Percentiles rank a stretch among this genome's conserved stretches.
These are phyloP conservation scores for Echiichthys vipera DNA, from an alignment of 2,797 vertebrate genomes.

Conservation along the genomic window DNA sequence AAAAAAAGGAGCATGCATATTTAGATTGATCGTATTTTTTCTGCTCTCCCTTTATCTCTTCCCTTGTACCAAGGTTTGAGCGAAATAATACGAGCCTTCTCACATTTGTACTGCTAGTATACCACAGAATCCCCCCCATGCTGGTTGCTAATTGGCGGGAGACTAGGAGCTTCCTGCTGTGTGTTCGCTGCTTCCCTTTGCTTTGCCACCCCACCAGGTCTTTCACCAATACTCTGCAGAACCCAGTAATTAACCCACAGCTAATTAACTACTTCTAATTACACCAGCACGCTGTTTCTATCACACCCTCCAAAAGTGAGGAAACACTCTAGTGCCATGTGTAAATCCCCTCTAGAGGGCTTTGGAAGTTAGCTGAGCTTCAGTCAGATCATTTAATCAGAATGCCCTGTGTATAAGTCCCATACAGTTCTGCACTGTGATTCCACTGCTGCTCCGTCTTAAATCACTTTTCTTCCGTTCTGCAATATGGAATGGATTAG, in stretches of 20 bases:
- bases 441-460: slow-evolving; percentile 48
- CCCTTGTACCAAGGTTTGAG: slow-evolving; percentile 46
- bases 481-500: slow-evolving; percentile 68
- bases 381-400: slow-evolving; percentile 65
- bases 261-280: slow-evolving; percentile 99
- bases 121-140: slow-evolving; percentile 78
- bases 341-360: slow-evolving; percentile 65
- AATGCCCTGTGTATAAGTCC: slow-evolving; percentile 29
- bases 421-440: slow-evolving; percentile 33
- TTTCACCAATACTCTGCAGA: slow-evolving; percentile 83
- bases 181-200: slow-evolving; percentile 80
- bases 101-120: slow-evolving; percentile 85
- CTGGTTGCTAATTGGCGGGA: slow-evolving; percentile 87
- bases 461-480: slow-evolving; percentile 64
- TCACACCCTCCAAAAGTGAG: slow-evolving; percentile 91
- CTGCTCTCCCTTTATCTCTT: slow-evolving; percentile 37
- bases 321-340: slow-evolving; percentile 74
- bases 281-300: slow-evolving; percentile 92
- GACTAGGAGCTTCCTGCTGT: slow-evolving; percentile 87
- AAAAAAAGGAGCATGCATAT: slow-evolving; percentile 57
- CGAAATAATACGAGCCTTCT: slow-evolving; percentile 70
- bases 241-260: slow-evolving; percentile 98
- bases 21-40: slow-evolving; percentile 64
- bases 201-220: slow-evolving; percentile 83
- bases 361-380: slow-evolving; percentile 60